These are phyloP conservation scores for Steinernema feltiae DNA, from an alignment of 1,140 invertebrate species.

Conservation along the genomic window DNA sequence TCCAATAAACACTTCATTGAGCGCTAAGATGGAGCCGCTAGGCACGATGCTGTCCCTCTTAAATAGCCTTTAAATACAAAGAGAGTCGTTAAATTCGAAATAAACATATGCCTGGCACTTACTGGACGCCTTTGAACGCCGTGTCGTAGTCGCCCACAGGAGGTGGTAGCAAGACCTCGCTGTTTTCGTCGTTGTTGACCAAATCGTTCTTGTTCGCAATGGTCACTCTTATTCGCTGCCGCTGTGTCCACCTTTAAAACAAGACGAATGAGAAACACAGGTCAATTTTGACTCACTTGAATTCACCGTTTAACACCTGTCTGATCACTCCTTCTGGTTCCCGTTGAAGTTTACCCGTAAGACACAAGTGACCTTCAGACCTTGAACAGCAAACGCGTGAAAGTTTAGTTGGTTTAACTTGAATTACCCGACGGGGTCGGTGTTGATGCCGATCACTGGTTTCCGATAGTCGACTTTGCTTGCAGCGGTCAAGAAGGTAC, in stretches of 20 bases:
- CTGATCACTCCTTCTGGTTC: constrained; percentile 69
- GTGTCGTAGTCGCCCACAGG: constrained; percentile 3
- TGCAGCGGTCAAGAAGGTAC: constrained; percentile 89
- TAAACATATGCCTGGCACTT: not conserved
- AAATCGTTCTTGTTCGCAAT: not conserved
- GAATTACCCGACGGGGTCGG: constrained; percentile 71
- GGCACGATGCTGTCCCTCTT: constrained; percentile 8
- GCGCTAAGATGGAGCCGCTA: constrained; percentile 63
- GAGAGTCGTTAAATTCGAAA: constrained; percentile 45
- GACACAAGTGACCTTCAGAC: constrained; percentile 88
- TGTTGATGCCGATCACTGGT: constrained; percentile 93
- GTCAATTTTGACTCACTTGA: constrained; percentile 74
- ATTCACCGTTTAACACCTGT: constrained; percentile 67
- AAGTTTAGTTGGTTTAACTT: constrained; percentile 6
- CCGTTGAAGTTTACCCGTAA: constrained; percentile 68
- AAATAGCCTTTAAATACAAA: constrained; percentile 35
- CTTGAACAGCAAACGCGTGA: constrained; percentile 59
- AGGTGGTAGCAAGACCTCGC: constrained; percentile 22
- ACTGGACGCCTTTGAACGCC: constrained; percentile 12
- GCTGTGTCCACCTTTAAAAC: constrained; percentile 53
- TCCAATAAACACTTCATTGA: constrained; percentile 91
- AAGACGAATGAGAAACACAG: constrained; percentile 70
- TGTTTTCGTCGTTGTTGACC: constrained; percentile 20
- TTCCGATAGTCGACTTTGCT: constrained; percentile 73
- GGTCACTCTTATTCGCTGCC: constrained; percentile 7